Percentiles rank a stretch among this genome's conserved stretches.
These are phyloP conservation scores for Stenodema calcarata DNA, from an alignment of 2,888 invertebrate genomes.

Conservation along the genomic window DNA sequence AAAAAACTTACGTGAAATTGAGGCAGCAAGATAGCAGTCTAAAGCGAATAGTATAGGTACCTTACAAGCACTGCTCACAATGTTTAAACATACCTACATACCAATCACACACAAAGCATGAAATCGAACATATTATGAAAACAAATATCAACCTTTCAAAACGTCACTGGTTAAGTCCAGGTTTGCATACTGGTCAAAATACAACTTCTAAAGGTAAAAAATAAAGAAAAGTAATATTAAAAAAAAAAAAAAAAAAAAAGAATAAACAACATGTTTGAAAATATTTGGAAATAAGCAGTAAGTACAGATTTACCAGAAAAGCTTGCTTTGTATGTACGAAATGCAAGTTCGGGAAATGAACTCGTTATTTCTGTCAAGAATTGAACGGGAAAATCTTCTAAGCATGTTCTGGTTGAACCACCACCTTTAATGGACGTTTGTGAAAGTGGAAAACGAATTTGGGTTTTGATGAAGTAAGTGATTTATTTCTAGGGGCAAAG, in stretches of 20 bases:
- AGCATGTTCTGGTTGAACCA: background rate
- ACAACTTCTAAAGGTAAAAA: background rate
- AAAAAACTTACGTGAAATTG: slow-evolving; percentile 35
- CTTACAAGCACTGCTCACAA: slow-evolving; percentile 28
- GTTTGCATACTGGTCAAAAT: background rate
- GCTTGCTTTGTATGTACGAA: background rate
- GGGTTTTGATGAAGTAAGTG: background rate
- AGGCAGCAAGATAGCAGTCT: slow-evolving; percentile 29
- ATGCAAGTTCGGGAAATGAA: slow-evolving; percentile 1
- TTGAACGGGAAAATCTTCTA: background rate
- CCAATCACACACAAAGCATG: slow-evolving; percentile 41
- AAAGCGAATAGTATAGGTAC: slow-evolving; percentile 25
- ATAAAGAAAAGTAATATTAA: background rate
- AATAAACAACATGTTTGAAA: background rate
- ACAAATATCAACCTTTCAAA: background rate
- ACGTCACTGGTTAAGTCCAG: background rate
- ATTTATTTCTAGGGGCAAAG: background rate
- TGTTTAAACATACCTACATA: slow-evolving; percentile 19
- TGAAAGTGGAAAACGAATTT: background rate
- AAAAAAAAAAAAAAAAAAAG: background rate
- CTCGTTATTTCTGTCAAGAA: background rate
- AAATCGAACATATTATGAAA: slow-evolving; percentile 15
- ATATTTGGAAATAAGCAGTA: slow-evolving; percentile 43
- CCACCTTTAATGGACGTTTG: background rate
- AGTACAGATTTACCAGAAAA: slow-evolving; percentile 45